Evolutionary conservation across 1,140 invertebrate genomes (phyloP).

Genomic region (Andricus grossulariae): DNA sequence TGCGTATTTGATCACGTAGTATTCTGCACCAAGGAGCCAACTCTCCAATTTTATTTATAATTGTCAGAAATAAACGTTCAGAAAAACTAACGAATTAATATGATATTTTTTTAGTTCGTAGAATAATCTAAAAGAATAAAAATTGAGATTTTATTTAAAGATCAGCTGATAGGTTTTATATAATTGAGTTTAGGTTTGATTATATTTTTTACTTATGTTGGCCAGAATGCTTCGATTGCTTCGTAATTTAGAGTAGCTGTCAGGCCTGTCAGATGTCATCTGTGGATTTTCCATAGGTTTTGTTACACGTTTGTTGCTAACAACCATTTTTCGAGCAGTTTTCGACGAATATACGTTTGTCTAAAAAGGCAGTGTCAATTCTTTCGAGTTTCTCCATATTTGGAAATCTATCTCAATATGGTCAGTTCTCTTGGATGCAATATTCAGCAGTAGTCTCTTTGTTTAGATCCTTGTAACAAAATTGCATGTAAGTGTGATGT

Average conservation of each 20-base stretch:
- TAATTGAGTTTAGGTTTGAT: too few species aligned
- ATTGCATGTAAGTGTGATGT: conserved; percentile 27
- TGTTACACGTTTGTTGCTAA: not conserved
- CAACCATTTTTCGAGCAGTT: not conserved
- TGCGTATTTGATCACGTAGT: too few species aligned
- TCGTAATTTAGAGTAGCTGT: too few species aligned
- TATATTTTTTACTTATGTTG: not conserved
- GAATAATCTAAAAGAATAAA: too few species aligned
- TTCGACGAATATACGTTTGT: not conserved
- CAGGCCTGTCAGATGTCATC: not conserved
- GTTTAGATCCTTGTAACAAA: not conserved
- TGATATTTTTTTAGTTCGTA: too few species aligned
- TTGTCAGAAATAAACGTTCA: not conserved
- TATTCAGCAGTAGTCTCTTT: not conserved
- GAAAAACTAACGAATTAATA: too few species aligned
- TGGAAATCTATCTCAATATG: conserved; percentile 10
- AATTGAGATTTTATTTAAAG: too few species aligned
- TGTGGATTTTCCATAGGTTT: not conserved
- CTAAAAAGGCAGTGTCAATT: not conserved
- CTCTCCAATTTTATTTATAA: not conserved
- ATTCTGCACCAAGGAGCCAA: too few species aligned
- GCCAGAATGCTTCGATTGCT: not conserved
- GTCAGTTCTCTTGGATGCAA: not conserved
- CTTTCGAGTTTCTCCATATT: not conserved
- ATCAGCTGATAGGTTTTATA: too few species aligned